These are phyloP conservation scores for Cyrtorhinus lividipennis DNA, from an alignment of 1,140 invertebrate species.

Conservation along the genomic window DNA sequence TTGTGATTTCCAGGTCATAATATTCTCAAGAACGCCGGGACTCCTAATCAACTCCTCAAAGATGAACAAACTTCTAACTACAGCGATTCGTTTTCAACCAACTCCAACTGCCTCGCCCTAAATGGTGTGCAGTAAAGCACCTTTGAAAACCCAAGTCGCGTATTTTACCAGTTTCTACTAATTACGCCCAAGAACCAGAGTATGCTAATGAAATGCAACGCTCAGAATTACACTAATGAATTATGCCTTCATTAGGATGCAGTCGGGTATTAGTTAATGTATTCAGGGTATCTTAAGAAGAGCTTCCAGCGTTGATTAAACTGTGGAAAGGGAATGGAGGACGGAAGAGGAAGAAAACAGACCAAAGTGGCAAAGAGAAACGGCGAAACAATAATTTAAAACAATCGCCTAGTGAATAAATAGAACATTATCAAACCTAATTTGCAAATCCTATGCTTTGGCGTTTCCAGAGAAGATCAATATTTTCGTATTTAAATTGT, in stretches of 20 bases:
- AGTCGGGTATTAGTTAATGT: neutral
- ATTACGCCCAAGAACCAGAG: neutral
- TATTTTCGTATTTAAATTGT: constrained; percentile 4
- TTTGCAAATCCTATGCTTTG: constrained; percentile 6
- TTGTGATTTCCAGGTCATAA: too few relatives aligned
- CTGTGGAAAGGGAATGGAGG: neutral
- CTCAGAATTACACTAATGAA: neutral
- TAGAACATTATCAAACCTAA: constrained; percentile 14
- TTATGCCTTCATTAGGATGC: neutral
- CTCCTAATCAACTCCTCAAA: too few relatives aligned
- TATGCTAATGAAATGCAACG: neutral
- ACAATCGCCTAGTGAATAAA: constrained; percentile 6
- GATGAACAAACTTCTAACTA: too few relatives aligned
- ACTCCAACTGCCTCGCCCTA: too few relatives aligned
- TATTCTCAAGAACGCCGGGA: too few relatives aligned
- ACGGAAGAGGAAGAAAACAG: neutral
- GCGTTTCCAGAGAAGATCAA: neutral
- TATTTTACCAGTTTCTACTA: neutral
- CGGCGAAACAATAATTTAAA: neutral
- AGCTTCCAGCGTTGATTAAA: neutral
- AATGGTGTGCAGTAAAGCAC: neutral
- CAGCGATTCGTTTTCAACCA: too few relatives aligned
- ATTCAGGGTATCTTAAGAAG: neutral
- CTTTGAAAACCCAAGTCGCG: neutral
- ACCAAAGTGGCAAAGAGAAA: neutral